Evolutionary conservation across 2,113 vertebrate species (phyloP), one percentile per base, ranked within the genome.

Genomic region (Lepisosteus oculatus): DNA sequence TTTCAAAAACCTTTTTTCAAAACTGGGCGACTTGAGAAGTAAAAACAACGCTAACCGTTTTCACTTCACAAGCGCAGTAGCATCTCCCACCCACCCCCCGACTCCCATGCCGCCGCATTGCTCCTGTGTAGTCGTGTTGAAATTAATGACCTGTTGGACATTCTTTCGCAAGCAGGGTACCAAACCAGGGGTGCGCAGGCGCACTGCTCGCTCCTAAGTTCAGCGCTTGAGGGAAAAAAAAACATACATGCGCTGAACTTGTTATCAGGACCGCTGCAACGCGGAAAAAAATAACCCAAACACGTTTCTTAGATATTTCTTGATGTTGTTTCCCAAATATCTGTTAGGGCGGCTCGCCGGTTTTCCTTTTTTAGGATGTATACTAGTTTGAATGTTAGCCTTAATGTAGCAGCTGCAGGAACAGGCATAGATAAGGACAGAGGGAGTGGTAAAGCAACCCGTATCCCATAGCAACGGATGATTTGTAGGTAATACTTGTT

Each of bases 401-500:
- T 29, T 29, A 29, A 29, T 29, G 29, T 29, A 29, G 29, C 29
- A 29, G 29, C 29, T 29, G 29, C 29, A 29, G 29, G 29, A 2
- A 29, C 29, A 29, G 67, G 12, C 54, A 63, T 6, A 74, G 45
- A 69, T 71, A 70, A n/a, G 54, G 57, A 17, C 12, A 55, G 57
- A 65, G 57, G 73, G 70, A 82, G 81, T 75, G 80, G 79, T 15
- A 81, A 81, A 78, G 82, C 82, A 88, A 88, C 88, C 84, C 83
- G 89, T 90, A 89, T 85, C 81, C 81, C 78, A 75, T 77, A 69
- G 86, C 82, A 86, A 88, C 81, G 79, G 83, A 81, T 88, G 86
- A 85, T 82, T 88, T 87, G 82, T 83, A 83, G 86, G 76, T 81
- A 89, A 84, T 83, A 84, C 83, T 87, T 84, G 85, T 86, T 88